A percentile compares a stretch with the other conserved stretches of the same genome.
These are phyloP conservation scores for Crotalus helleri DNA, from an alignment of 2,113 vertebrate genomes.

Conservation along the genomic window DNA sequence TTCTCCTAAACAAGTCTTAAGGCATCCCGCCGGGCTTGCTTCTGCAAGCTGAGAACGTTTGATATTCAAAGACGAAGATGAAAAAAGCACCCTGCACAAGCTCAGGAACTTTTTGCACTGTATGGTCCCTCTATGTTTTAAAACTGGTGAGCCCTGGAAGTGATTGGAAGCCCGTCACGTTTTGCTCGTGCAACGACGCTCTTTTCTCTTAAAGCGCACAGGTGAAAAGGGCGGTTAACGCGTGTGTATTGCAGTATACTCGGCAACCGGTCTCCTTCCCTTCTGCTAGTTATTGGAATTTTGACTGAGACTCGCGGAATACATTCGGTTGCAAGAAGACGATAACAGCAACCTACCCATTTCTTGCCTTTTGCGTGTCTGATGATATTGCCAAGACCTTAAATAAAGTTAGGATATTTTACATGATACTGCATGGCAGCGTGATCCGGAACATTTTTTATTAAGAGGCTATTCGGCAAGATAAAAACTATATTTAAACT, in stretches of 20 bases:
- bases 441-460: neutral
- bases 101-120: neutral
- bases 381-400: neutral
- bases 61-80: neutral
- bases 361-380: neutral
- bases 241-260: neutral
- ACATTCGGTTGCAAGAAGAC: neutral
- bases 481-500: slow-evolving; percentile 4
- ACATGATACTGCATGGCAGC: neutral
- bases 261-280: neutral
- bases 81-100: neutral
- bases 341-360: neutral
- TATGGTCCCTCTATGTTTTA: neutral
- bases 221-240: no score
- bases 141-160: neutral
- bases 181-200: no score
- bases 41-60: neutral
- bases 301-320: neutral
- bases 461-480: neutral
- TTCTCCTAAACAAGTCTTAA: neutral
- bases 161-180: neutral
- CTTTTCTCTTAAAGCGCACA: neutral
- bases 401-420: neutral
- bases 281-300: neutral
- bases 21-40: neutral